Conservation (phyloP, 2,113 vertebrate species). For the Aldabrachelys gigantea region DNA sequence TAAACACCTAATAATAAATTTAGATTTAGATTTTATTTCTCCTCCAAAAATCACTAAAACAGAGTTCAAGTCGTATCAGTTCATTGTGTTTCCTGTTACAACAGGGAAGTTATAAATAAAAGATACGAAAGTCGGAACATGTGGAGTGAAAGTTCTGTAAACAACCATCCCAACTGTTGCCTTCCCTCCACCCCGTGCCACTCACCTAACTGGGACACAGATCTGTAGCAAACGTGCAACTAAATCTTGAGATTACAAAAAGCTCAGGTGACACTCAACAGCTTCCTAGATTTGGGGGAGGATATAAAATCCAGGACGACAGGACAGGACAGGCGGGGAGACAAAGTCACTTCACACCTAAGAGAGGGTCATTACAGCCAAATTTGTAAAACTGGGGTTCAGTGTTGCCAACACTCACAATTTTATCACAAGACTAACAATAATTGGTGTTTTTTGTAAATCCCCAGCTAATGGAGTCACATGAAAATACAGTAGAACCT, state of each 20-base stretch:
- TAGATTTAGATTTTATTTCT: no score
- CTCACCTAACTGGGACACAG: no score
- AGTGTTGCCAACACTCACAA: not conserved
- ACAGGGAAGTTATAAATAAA: no score
- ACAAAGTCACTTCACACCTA: not conserved
- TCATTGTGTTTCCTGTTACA: no score
- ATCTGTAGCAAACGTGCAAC: no score
- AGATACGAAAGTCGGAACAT: no score
- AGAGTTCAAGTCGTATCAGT: no score
- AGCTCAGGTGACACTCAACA: not conserved
- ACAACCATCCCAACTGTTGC: no score
- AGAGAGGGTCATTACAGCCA: not conserved
- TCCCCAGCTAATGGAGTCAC: not conserved
- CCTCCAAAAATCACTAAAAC: no score
- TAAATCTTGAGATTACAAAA: no score
- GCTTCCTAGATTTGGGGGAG: not conserved
- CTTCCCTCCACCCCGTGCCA: fast-evolving
- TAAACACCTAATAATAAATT: no score
- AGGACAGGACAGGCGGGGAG: not conserved
- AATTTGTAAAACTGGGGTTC: not conserved
- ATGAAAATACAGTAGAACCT: not conserved
- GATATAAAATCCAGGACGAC: not conserved
- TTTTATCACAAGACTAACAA: not conserved
- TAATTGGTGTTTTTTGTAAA: not conserved
- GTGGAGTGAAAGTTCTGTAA: no score